Evolutionary conservation across 2,113 vertebrate genomes (phyloP), one percentile per base, ranked within the genome.

Genomic region (Nannobrachium achirus): DNA sequence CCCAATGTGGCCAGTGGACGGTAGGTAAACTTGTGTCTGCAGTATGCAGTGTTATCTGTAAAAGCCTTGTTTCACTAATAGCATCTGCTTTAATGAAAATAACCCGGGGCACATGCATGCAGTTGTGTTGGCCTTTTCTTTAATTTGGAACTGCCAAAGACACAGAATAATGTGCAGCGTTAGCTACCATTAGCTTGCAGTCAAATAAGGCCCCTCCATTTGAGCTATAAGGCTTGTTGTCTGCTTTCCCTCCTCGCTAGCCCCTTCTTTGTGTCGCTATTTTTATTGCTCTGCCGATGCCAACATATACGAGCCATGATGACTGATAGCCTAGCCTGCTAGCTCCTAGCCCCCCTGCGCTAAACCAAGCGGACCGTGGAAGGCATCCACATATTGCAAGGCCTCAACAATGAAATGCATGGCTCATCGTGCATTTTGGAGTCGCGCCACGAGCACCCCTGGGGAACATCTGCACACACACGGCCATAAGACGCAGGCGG

Each of bases 191-290:
- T 86, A 79, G 75, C 75, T 66, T 60, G 25, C 49, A 65, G 45
- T 40, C 41, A 70, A 63, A 65, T 0, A 18, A n/a, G 63, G 55
- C 50, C 66, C 79, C 76, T 86, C 81, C 79, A 69, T 85, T 80
- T 83, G 73, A 71, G 8, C 73, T 64, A 33, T 4, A 33, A 62
- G 6, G 48, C 73, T 57, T 20, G 16, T 53, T 25, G 39, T 20
- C 9, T 67, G 61, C 52, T 42, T 33, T 71, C 60, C 15, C 51
- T 39, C 46, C n/a, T 59, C 58, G 61, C 69, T 58, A 53, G 46
- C 67, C 74, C 40, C 68, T 64, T 78, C 80, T 87, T 84, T 88
- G 86, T 87, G 85, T 80, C 18, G 53, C 75, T 76, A 69, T 62
- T 81, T 79, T 84, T 81, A 79, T 69, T 69, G 45, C 69, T 69